Evolutionary conservation across 2,797 vertebrate genomes (phyloP).

Genomic region (Dryobates pubescens): DNA sequence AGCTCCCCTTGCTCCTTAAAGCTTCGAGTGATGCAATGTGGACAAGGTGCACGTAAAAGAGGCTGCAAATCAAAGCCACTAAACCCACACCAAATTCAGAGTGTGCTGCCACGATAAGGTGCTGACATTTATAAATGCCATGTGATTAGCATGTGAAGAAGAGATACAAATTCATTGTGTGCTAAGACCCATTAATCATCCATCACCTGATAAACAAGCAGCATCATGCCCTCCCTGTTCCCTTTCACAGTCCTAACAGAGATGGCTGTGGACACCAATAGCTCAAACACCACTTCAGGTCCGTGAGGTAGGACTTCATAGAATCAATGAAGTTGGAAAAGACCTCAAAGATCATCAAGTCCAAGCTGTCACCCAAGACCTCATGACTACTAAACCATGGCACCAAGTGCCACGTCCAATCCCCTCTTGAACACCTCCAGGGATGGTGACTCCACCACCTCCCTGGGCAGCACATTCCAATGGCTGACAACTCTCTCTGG

Average conservation of each 20-base stretch:
- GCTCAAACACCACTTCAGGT: background rate
- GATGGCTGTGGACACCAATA: background rate
- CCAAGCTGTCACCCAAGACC: too few relatives aligned
- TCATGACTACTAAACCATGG: too few relatives aligned
- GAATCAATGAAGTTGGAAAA: too few relatives aligned
- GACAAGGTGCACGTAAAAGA: background rate
- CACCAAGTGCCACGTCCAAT: too few relatives aligned
- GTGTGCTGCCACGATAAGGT: constrained; percentile 63
- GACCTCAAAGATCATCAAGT: too few relatives aligned
- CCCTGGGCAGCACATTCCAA: too few relatives aligned
- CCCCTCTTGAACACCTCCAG: too few relatives aligned
- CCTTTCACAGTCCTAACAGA: background rate
- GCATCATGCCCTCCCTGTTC: background rate
- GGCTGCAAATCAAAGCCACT: constrained; percentile 34
- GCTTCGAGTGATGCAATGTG: background rate
- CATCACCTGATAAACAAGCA: constrained; percentile 50
- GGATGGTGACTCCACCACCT: too few relatives aligned
- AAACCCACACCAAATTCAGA: constrained; percentile 34
- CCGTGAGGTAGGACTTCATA: background rate
- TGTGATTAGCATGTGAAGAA: constrained; percentile 75
- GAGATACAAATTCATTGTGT: constrained; percentile 49
- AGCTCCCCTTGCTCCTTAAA: constrained; percentile 16
- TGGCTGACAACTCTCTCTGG: too few relatives aligned
- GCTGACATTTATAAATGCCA: constrained; percentile 75
- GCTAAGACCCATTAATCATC: constrained; percentile 69